phyloP scores from a whole-genome alignment of 2,797 vertebrate species.

The Myiotriccus ornatus region DNA sequence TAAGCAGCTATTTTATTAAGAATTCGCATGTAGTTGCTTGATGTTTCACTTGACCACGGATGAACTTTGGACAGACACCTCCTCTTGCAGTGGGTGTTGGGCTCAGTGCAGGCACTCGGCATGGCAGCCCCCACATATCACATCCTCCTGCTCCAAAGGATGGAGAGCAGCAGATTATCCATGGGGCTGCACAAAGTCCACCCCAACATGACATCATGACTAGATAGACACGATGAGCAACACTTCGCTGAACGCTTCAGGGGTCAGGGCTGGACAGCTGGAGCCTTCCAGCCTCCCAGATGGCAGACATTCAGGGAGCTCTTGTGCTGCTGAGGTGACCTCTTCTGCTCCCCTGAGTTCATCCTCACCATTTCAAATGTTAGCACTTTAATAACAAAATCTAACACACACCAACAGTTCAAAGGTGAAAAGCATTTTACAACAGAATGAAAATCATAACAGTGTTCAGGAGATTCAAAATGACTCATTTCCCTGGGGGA shows the following conservation, averaged over 20 bases:
- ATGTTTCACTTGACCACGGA: background rate
- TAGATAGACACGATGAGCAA: fast-evolving
- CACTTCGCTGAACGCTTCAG: fast-evolving
- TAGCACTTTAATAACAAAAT: background rate
- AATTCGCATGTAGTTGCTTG: background rate
- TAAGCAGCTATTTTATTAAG: background rate
- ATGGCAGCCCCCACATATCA: background rate
- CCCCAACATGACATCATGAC: background rate
- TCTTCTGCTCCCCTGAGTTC: background rate
- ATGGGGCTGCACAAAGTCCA: background rate
- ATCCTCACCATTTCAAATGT: background rate
- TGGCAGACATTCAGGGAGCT: background rate
- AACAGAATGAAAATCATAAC: conserved; percentile 12
- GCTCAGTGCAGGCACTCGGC: background rate
- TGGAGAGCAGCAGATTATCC: background rate
- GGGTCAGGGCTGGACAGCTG: background rate
- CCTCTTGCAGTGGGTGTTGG: background rate
- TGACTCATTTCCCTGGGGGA: conserved; percentile 15
- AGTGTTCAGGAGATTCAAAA: conserved; percentile 13
- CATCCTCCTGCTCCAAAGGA: background rate
- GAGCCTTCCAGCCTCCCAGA: background rate
- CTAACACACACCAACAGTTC: background rate
- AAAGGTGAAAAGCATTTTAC: conserved; percentile 49
- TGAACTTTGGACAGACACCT: background rate
- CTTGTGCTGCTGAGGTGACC: background rate